A percentile compares a stretch with the other conserved stretches of the same genome.
These are phyloP conservation scores for Aleiodes sp. DNA, from an alignment of 1,140 invertebrate species.

Conservation along the genomic window DNA sequence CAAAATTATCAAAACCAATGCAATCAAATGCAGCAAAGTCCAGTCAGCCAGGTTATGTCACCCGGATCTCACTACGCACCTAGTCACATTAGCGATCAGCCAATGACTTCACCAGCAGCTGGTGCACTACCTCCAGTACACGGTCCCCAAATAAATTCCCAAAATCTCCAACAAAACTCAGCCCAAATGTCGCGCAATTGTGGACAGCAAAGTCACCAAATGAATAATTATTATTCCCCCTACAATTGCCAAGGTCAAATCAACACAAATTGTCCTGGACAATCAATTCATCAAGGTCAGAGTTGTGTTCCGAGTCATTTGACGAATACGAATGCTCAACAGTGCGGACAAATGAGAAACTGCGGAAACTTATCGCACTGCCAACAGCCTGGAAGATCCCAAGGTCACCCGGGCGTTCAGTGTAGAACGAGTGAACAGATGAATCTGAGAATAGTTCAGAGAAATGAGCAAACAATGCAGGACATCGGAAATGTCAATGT, in stretches of 20 bases:
- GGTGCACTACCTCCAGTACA: slow-evolving; percentile 68
- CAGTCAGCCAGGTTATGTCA: slow-evolving; percentile 57
- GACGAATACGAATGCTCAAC: too few species aligned
- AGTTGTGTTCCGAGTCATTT: too few species aligned
- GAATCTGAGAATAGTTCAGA: too few species aligned
- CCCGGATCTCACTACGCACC: slow-evolving; percentile 57
- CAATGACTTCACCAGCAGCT: slow-evolving; percentile 70
- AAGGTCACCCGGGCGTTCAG: slow-evolving; percentile 18
- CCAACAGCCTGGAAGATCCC: slow-evolving; percentile 40
- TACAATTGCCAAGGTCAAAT: slow-evolving; percentile 46
- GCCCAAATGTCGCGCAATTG: slow-evolving; percentile 66
- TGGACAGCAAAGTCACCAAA: slow-evolving; percentile 53
- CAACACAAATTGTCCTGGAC: too few species aligned
- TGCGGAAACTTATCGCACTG: slow-evolving; percentile 57
- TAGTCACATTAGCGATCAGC: slow-evolving; percentile 62
- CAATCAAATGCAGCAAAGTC: slow-evolving; percentile 52
- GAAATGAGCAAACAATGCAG: slow-evolving; percentile 36
- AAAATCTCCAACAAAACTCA: slow-evolving; percentile 63
- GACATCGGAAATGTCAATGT: slow-evolving; percentile 34
- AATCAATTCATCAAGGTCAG: too few species aligned
- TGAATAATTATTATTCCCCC: slow-evolving; percentile 45
- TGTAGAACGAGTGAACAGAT: slow-evolving; percentile 35
- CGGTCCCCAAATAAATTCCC: slow-evolving; percentile 36
- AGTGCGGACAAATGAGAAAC: slow-evolving; percentile 48
- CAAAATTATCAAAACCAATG: slow-evolving; percentile 46